Percentiles rank a stretch among this genome's conserved stretches.
Evolutionary conservation across 2,797 vertebrate genomes (phyloP).

Genomic region (Todus mexicanus): DNA sequence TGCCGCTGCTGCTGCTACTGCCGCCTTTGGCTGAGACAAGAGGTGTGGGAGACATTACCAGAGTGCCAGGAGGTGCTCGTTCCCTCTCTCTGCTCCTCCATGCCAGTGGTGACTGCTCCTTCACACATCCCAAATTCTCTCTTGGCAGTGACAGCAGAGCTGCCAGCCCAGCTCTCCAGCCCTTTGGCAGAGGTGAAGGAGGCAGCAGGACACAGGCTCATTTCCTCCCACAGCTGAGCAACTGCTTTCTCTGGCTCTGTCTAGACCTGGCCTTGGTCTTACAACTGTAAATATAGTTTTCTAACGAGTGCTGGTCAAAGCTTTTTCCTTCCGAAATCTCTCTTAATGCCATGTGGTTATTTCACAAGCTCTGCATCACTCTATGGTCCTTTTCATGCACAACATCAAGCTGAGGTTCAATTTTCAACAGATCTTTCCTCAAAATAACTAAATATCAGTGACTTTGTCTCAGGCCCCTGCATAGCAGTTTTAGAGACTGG

Average conservation of each 20-base stretch:
- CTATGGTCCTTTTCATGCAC: background rate
- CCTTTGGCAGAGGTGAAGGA: background rate
- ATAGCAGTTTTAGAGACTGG: background rate
- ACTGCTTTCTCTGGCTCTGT: constrained; percentile 23
- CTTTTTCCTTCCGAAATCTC: background rate
- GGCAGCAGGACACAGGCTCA: background rate
- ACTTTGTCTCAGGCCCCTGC: background rate
- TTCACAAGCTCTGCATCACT: background rate
- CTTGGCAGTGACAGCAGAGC: background rate
- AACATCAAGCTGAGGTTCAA: background rate
- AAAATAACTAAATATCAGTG: background rate
- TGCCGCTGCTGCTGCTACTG: background rate
- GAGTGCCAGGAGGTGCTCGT: background rate
- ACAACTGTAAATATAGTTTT: background rate
- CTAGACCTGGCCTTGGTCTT: background rate
- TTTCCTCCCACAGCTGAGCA: background rate
- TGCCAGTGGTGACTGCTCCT: background rate
- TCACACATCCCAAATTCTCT: background rate
- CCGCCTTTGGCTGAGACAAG: background rate
- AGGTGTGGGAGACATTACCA: rapidly evolving
- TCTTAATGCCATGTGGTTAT: background rate
- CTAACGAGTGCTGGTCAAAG: background rate
- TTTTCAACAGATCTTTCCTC: background rate
- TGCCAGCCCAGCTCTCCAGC: background rate
- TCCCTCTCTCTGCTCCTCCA: background rate